phyloP scores from a whole-genome alignment of 2,113 vertebrate genomes.

The Pomatorhinus ruficollis region DNA sequence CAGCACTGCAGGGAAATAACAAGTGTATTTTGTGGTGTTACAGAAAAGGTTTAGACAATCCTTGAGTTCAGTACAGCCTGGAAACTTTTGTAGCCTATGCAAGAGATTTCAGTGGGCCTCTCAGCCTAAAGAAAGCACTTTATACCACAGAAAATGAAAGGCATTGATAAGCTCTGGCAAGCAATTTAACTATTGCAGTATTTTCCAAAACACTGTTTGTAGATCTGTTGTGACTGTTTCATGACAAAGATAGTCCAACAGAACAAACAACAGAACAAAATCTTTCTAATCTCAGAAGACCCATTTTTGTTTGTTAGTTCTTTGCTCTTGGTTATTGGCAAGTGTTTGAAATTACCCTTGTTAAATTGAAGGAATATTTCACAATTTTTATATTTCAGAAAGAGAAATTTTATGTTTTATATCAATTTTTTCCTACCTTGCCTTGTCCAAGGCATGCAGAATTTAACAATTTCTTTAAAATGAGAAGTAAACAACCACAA shows the following conservation, averaged over 20 bases:
- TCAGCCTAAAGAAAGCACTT: not conserved
- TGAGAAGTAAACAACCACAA: not conserved
- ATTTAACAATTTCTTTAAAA: not conserved
- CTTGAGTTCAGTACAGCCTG: not conserved
- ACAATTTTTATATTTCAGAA: not conserved
- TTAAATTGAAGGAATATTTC: not conserved
- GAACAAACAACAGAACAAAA: not conserved
- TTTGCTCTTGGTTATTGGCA: not conserved
- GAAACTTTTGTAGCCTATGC: not conserved
- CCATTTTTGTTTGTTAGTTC: not conserved
- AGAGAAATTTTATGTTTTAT: not conserved
- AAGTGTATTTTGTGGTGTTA: not conserved
- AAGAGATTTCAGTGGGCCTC: not conserved
- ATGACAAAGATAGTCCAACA: not conserved
- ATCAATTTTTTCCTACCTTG: not conserved
- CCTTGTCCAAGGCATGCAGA: not conserved
- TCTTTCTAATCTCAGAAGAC: not conserved
- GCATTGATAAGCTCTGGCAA: not conserved
- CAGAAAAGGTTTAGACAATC: not conserved
- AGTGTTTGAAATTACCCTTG: not conserved
- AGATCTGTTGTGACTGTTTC: not conserved
- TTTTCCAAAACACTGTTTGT: not conserved
- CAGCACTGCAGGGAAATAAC: not conserved
- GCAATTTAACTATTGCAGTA: accelerated
- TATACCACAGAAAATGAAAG: not conserved